phyloP scores from a whole-genome alignment of 2,113 vertebrate species.

The Thalassarche chlororhynchos region DNA sequence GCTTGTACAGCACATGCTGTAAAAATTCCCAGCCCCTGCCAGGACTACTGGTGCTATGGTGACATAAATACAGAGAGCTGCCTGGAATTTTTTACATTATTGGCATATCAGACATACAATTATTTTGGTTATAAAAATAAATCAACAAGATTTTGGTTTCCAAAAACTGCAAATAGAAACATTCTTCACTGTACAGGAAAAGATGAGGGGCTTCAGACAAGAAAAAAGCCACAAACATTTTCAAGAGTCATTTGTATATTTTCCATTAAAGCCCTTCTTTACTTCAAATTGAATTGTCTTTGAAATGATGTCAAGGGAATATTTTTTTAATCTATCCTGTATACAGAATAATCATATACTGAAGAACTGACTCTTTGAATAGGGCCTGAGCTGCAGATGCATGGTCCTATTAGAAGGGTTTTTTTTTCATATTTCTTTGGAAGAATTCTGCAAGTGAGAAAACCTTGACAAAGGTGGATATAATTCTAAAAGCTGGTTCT shows the following conservation, averaged over 20 bases:
- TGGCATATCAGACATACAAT: not conserved
- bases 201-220: not conserved
- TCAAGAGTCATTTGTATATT: not conserved
- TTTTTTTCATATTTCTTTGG: not conserved
- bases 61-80: conserved; percentile 39
- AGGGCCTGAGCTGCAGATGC: not conserved
- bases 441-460: not conserved
- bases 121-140: not conserved
- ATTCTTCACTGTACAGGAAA: not conserved
- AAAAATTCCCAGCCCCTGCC: not conserved
- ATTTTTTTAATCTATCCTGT: not conserved
- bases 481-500: not conserved
- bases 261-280: not conserved
- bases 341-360: not conserved
- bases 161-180: not conserved
- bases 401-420: not conserved
- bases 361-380: not conserved
- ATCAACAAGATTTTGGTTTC: not conserved
- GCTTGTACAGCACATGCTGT: not conserved
- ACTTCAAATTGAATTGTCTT: not conserved
- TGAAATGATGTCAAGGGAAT: not conserved
- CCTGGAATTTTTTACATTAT: not conserved
- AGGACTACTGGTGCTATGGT: conserved; percentile 4
- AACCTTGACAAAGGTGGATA: not conserved
- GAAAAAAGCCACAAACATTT: not conserved